Conservation (phyloP, 2,113 vertebrate genomes). For the Pedionomus torquatus region DNA sequence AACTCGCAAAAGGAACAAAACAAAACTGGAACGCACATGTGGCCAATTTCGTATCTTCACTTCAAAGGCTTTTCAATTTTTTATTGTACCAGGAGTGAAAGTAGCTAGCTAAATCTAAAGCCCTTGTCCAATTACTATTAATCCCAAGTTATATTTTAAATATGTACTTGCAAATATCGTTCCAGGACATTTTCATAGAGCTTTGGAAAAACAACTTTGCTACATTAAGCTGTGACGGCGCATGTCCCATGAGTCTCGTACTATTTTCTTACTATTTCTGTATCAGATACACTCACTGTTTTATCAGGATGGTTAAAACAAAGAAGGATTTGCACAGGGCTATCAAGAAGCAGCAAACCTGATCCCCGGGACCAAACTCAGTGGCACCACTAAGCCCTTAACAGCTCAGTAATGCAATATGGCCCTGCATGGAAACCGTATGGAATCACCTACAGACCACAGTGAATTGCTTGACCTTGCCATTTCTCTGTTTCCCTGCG, state of each 20-base stretch:
- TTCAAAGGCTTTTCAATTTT: not conserved
- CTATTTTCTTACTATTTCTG: not conserved
- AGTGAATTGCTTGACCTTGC: accelerated
- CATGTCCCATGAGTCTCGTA: not conserved
- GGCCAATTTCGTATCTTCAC: not conserved
- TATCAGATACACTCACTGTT: not conserved
- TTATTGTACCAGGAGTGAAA: not conserved
- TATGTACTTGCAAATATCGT: not conserved
- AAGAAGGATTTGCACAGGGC: not conserved
- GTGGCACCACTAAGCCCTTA: not conserved
- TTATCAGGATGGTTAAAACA: not conserved
- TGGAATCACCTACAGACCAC: not conserved
- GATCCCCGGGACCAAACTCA: not conserved
- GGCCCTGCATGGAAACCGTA: not conserved
- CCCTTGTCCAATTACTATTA: not conserved
- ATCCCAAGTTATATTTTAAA: not conserved
- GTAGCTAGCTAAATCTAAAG: not conserved
- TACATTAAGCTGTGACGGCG: not conserved
- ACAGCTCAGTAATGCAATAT: not conserved
- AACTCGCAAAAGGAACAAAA: slow-evolving; percentile 32
- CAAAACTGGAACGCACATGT: not conserved
- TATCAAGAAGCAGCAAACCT: not conserved
- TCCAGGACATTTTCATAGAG: not conserved
- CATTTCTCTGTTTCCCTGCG: not conserved
- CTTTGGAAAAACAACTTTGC: not conserved